Evolutionary conservation across 2,113 vertebrate species (phyloP), one percentile per base, ranked within the genome.

Genomic region (Sarotherodon lohbergeri): DNA sequence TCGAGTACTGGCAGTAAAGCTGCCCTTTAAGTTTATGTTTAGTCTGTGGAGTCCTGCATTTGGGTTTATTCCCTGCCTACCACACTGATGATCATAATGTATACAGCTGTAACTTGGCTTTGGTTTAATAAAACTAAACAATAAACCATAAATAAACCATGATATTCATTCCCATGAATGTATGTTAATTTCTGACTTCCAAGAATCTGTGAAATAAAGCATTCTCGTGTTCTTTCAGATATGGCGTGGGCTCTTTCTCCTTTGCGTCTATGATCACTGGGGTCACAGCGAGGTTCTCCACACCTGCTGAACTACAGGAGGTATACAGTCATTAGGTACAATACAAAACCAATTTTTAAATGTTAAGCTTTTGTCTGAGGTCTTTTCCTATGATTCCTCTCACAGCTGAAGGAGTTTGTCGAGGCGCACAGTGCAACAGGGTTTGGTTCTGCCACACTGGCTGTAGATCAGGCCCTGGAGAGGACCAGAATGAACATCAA

Each of bases 381-480:
- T 66, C 19, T 87, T 22, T n/a, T 29, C 36, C 0, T 6, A 19
- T 43, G 10, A 43, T 50, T 79, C 1, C 16, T 55, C 5, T 76
- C n/a, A 5, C 94, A 99, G 98, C 95, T 99, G 90, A 87, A 96
- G 88, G 91, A 96, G 85, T 99, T 99, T 92, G 95, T 97, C 88
- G 0, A 10, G 1, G 86, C 96, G 1, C 96, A 98, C 52, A 4
- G 90, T 3, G 90, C 91, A 0, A 29, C 85, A 0, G 98, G 98
- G 4, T 98, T 99, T 1, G 98, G 98, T 27, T 96, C 98, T 0
- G 98, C 95, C 22, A 95, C 97, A 0, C 93, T 97, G 61, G 97
- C 98, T 0, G 93, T 99, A 93, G 96, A 98, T 86, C 98, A 98
- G 93, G 97, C 98, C 0, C 88, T 98, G 89, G 98, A 99, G 95